Base-by-base conservation (phyloP, 1,140 invertebrate genomes). In the Halotydeus destructor region DNA sequence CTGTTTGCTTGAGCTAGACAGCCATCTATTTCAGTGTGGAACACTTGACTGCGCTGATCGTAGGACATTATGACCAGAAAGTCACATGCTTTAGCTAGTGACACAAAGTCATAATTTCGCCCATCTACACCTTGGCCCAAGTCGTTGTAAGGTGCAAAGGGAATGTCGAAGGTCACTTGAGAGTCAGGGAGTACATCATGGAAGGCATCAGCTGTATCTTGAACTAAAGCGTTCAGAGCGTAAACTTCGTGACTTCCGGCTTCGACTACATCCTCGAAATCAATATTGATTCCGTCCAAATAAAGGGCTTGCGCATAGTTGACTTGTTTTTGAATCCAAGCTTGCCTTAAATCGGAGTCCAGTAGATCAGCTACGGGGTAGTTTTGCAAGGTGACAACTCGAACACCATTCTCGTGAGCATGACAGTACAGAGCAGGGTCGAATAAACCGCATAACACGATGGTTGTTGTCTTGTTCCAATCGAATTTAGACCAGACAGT, bases 41-140 rank as follows among this genome's bases (percentile, higher is more conserved):
- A 49, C 19, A 64, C 60, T 49, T 64, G 62, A 41, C 60, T 63
- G 49, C 58, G 56, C 47, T 61, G 55, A 49, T 65, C 62, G 48
- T 64, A 65, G 1, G 61, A 53, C 62, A 64, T 65, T 8, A 64
- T 52, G 55, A 65, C 62, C 26, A 63, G 49, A 38, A 60, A 54
- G 48, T 65, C 62, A 16, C 52, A 49, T 18, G 46, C 37, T 5
- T 49, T 37, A 3, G 57, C 49, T 11, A 65, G 43, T 14, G 42
- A 52, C n/a, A 32, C 30, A 48, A 56, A 61, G 46, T 65, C 62
- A 52, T 63, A 65, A 49, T 52, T 63, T 41, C 62, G 55, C 1
- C 48, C 47, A 49, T 65, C 62, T 43, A 63, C 55, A 37, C 59
- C 55, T 4, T 45, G 45, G n/a, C 27, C 43, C 35, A 14, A 14